phyloP scores from a whole-genome alignment of 2,797 vertebrate species.

The Macrochelys suwanniensis region DNA sequence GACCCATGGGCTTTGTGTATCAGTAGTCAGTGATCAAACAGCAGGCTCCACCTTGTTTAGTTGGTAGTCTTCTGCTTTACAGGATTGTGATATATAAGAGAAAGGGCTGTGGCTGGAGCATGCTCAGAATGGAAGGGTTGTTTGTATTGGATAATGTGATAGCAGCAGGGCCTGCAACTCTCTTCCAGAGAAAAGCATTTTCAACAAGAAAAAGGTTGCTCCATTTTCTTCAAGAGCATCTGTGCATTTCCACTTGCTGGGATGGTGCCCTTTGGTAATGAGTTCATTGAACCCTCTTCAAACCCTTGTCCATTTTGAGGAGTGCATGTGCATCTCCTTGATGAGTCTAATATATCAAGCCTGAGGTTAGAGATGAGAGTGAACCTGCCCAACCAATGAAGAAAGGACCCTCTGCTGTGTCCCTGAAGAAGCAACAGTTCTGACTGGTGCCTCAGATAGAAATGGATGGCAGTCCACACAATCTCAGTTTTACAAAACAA shows the following conservation, averaged over 20 bases:
- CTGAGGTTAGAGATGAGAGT: neutral
- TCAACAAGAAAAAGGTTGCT: neutral
- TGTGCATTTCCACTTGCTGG: neutral
- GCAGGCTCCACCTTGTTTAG: neutral
- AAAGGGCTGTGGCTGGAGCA: neutral
- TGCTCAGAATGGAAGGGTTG: neutral
- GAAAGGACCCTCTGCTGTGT: neutral
- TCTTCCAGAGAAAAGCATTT: neutral
- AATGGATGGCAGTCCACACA: neutral
- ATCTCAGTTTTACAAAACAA: neutral
- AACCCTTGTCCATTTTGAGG: no score
- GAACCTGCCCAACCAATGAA: neutral
- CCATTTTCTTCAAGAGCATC: neutral
- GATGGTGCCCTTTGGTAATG: neutral
- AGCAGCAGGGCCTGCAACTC: neutral
- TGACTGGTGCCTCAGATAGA: neutral
- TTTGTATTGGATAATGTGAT: neutral
- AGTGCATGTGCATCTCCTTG: neutral
- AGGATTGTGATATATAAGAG: neutral
- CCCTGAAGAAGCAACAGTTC: neutral
- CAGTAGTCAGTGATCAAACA: constrained; percentile 1
- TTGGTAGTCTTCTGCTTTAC: neutral
- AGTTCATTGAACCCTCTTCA: neutral
- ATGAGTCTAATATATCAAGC: neutral
- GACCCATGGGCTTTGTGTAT: neutral